Evolutionary conservation across 2,113 vertebrate genomes (phyloP).

Genomic region (Vidua macroura): DNA sequence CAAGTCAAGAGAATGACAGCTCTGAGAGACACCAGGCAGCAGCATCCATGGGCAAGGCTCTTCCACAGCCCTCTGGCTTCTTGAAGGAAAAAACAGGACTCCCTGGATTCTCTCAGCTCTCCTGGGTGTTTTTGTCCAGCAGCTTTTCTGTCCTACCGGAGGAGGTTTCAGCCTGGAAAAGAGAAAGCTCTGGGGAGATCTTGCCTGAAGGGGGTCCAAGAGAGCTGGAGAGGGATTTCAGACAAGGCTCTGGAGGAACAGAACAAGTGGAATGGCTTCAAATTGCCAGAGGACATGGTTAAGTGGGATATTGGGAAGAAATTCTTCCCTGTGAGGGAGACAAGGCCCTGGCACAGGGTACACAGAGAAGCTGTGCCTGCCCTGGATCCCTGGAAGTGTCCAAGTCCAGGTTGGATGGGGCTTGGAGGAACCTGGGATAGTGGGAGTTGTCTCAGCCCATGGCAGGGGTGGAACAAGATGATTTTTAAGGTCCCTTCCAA

Average conservation of each 20-base stretch:
- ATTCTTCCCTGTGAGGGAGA: fast-evolving
- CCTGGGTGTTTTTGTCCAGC: not conserved
- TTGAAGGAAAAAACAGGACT: not conserved
- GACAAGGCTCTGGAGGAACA: not conserved
- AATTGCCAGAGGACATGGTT: too few species aligned
- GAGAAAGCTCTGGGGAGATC: not conserved
- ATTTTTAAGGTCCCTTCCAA: not conserved
- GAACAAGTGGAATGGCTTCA: not conserved
- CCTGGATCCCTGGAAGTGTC: not conserved
- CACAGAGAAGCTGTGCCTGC: not conserved
- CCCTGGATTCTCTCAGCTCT: not conserved
- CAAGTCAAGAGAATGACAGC: fast-evolving
- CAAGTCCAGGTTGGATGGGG: fast-evolving
- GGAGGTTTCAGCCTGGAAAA: not conserved
- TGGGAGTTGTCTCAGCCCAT: not conserved
- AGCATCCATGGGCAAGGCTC: not conserved
- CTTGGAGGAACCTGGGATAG: fast-evolving
- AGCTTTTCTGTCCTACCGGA: not conserved
- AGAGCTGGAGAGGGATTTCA: not conserved
- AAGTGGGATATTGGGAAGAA: not conserved
- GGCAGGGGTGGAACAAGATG: fast-evolving
- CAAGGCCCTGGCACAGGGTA: not conserved
- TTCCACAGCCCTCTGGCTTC: not conserved
- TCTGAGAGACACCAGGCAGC: not conserved
- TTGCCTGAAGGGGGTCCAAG: not conserved